These are phyloP conservation scores for Xylota sylvarum DNA, from an alignment of 2,888 invertebrate species.

Conservation along the genomic window DNA sequence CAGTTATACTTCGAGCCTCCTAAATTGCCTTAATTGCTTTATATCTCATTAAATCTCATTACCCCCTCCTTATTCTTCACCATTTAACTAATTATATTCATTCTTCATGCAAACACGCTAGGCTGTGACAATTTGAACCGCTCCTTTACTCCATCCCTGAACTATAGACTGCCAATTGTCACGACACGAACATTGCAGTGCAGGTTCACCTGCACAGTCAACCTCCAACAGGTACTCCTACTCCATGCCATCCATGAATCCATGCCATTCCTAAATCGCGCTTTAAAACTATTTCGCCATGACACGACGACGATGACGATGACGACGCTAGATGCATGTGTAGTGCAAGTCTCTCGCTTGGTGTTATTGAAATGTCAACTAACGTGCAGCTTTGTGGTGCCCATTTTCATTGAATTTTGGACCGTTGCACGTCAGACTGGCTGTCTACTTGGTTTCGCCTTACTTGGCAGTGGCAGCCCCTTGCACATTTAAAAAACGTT, in stretches of 20 bases:
- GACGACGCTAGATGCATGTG: conserved; percentile 12
- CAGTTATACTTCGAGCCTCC: neutral
- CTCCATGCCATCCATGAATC: conserved; percentile 11
- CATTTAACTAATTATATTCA: conserved; percentile 63
- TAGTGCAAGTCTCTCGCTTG: conserved; percentile 19
- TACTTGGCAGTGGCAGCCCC: conserved; percentile 49
- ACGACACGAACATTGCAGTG: conserved; percentile 54
- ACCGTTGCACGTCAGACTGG: conserved; percentile 73
- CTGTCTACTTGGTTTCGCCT: conserved; percentile 62
- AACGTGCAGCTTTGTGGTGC: conserved; percentile 51
- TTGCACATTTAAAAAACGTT: conserved; percentile 35
- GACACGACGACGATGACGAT: conserved; percentile 49
- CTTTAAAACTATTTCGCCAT: conserved; percentile 68
- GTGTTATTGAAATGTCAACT: conserved; percentile 65
- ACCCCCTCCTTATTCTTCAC: neutral
- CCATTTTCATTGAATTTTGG: conserved; percentile 74
- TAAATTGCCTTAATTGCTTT: conserved; percentile 57
- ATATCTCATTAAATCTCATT: conserved; percentile 56
- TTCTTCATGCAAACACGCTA: conserved; percentile 42
- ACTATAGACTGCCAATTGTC: conserved; percentile 64
- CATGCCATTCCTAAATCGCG: conserved; percentile 53
- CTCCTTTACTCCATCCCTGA: conserved; percentile 66
- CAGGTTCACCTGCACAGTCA: conserved; percentile 60
- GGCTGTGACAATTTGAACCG: conserved; percentile 64
- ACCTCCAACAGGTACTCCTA: conserved; percentile 41